Evolutionary conservation across 2,113 vertebrate genomes (phyloP), one percentile per base, ranked within the genome.

Genomic region (Periophthalmodon schlosseri): DNA sequence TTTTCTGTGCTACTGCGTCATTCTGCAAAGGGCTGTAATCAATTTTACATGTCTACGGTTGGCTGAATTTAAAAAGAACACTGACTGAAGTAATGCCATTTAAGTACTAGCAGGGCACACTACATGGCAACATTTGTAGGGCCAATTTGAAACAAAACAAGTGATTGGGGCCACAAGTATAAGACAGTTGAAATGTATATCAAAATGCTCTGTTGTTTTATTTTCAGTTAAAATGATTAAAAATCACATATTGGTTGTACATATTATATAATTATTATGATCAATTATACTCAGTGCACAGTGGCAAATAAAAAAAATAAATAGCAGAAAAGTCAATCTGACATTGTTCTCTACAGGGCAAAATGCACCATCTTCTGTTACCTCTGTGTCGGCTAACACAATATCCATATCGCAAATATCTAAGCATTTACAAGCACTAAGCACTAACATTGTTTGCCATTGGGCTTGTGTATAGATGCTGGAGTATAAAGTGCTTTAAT

Each of bases 401-500:
- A 50, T 54, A 54, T n/a, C 7, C 20, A 4, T 52, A 52, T 20
- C 49, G n/a, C 52, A 56, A 52, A 21, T 8, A 52, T 52, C 50
- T 20, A 56, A 56, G 52, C 18, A 56, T n/a, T 52, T 52, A 52
- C 20, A 56, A 56, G 52, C 52, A 56, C 47, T 16, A 49, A 49
- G 47, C 12, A 14, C 10, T 56, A 56, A 56, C n/a, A 56, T 21
- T 56, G 52, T 56, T 56, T 56, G 52, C n/a, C 20, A 56, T 9
- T 56, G 52, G 20, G n/a, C 52, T 11, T 56, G 50, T 52, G 52
- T 56, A 5, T 69, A 47, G 64, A 39, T 49, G 74, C 73, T 67
- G 58, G 71, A 82, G 79, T 75, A 75, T 71, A 74, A 77, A 73
- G 20, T 18, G 39, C 61, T 84, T 76, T 81, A 85, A 80, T 84